Percentiles rank a stretch among this genome's conserved stretches.
phyloP scores from a whole-genome alignment of 2,888 invertebrate species.

The Bimastos eiseni region DNA sequence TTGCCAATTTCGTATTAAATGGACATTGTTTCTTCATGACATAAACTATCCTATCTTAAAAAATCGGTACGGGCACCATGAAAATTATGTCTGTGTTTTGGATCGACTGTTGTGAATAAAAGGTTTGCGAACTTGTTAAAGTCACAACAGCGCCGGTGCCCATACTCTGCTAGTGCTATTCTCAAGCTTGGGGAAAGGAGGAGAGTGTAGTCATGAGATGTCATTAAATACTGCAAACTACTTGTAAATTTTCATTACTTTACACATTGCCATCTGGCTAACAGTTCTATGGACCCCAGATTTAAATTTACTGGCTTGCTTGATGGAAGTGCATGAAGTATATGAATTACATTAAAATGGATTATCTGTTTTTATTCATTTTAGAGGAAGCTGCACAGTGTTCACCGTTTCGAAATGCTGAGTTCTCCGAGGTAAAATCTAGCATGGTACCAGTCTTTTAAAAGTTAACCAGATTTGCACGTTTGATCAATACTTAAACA shows the following conservation, averaged over 20 bases:
- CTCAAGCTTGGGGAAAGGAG: too few species aligned
- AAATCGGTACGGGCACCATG: background rate
- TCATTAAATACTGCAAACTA: too few species aligned
- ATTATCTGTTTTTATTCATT: background rate
- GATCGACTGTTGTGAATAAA: too few species aligned
- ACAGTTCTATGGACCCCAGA: background rate
- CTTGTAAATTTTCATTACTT: background rate
- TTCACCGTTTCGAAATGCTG: slow-evolving; percentile 15
- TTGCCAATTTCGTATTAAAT: background rate
- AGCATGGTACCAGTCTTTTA: background rate
- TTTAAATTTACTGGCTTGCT: background rate
- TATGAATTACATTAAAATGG: background rate
- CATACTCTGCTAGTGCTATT: too few species aligned
- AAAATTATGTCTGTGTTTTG: background rate
- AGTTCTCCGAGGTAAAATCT: background rate
- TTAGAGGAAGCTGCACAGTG: slow-evolving; percentile 9
- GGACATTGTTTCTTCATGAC: too few species aligned
- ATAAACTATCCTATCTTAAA: too few species aligned
- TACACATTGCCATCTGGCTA: background rate
- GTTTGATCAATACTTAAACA: background rate
- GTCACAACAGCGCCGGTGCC: too few species aligned
- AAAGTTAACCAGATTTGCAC: background rate
- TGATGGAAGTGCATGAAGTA: background rate
- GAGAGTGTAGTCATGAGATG: too few species aligned
- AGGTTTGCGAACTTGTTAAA: background rate